Conservation (phyloP, 2,113 vertebrate species). For the Vireo altiloquus region DNA sequence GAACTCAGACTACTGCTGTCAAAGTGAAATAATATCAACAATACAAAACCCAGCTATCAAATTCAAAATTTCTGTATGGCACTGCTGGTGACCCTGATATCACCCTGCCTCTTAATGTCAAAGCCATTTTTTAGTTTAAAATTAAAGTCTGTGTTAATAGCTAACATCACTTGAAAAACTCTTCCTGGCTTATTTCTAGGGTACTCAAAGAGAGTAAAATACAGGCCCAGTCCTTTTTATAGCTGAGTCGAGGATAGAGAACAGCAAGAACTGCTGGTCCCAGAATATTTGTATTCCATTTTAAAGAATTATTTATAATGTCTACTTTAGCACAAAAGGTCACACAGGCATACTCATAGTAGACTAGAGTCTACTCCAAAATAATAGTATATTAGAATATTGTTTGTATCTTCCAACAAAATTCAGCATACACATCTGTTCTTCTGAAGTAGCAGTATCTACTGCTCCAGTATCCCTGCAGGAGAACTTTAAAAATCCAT, state of each 20-base stretch:
- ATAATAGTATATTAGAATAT: neutral
- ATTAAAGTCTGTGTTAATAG: neutral
- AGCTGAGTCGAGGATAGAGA: neutral
- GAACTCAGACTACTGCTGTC: neutral
- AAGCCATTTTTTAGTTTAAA: neutral
- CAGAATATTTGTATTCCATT: neutral
- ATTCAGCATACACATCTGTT: neutral
- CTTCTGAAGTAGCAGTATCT: neutral
- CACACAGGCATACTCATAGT: neutral
- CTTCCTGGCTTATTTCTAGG: neutral
- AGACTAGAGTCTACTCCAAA: neutral
- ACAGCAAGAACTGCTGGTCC: neutral
- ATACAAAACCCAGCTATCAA: neutral
- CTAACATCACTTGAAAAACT: neutral
- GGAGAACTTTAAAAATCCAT: neutral
- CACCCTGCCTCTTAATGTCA: neutral
- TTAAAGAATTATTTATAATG: neutral
- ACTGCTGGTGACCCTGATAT: neutral
- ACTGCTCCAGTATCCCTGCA: neutral
- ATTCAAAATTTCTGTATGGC: neutral
- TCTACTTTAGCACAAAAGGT: neutral
- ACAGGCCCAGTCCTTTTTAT: neutral
- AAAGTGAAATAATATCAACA: slow-evolving; percentile 9
- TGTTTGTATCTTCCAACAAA: neutral
- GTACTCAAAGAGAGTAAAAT: neutral